Base-by-base conservation (phyloP, 2,797 vertebrate genomes). In the Mus minutoides region DNA sequence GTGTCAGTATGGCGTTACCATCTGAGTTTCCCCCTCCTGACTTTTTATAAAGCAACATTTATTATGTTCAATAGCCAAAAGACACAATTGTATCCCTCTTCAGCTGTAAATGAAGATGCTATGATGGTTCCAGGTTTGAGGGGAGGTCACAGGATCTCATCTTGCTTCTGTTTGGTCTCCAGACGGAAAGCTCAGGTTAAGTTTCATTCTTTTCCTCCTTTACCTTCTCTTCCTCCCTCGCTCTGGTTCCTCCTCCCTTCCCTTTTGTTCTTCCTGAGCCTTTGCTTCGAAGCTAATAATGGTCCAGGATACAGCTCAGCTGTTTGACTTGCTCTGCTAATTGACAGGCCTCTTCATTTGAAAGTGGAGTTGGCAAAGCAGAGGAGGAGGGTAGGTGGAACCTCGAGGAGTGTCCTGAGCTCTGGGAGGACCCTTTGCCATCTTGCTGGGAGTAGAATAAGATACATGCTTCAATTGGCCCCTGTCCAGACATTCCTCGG, bases 1-100 rank as follows among this genome's bases (percentile, higher is more conserved):
- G 98, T 98, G 98, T 98, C 98, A 99, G 97, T 98, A 64, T 98
- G 95, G 88, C 98, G 97, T 98, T 98, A 97, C 95, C 94, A 67
- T 96, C 97, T 29, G 85, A 91, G 64, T 26, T 67, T 87, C 94
- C 93, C 92, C 92, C 92, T 86, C 85, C 96, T 87, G 92, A 96
- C 78, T 95, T 95, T 95, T 93, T 96, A 69, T 92, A 79, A 78
- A 93, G 75, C 76, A 77, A 26, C 40, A 62, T 94, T 83, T 24
- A 7, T 97, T 96, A 97, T 98, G 98, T 97, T 94, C 87, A 90
- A 73, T 67, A 34, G 73, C 49, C 2, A 90, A 82, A 76, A 62
- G 40, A 84, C 73, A 73, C 43, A 67, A 12, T 1, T 19, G 29
- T 58, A 37, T 88, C 79, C 26, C 58, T 69, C n/a, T 90, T 21